Conservation (phyloP, 2,797 vertebrate genomes). For the Squalus acanthias region DNA sequence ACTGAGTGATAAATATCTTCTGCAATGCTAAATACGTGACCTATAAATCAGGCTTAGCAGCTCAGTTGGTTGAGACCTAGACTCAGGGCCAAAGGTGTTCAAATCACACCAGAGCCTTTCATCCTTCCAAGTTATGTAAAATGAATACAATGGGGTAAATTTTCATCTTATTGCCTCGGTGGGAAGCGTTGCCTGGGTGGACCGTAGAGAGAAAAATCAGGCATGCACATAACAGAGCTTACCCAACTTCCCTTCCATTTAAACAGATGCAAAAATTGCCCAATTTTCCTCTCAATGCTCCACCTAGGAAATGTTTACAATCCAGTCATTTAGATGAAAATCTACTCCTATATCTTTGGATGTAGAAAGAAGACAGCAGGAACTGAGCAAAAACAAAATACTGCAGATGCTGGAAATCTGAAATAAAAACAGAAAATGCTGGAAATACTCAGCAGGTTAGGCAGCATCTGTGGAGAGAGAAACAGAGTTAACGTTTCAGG, state of each 20-base stretch:
- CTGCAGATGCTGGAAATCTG: no score
- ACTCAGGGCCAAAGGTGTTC: background rate
- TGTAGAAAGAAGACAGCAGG: background rate
- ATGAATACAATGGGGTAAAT: background rate
- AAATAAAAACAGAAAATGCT: no score
- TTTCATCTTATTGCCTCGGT: background rate
- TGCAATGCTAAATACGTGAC: background rate
- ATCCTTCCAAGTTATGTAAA: background rate
- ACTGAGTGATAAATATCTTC: background rate
- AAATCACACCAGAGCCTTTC: background rate
- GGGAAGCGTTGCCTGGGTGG: background rate
- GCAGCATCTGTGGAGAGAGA: no score
- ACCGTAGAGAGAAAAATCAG: background rate
- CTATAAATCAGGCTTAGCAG: background rate
- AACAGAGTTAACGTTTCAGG: no score
- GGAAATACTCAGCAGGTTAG: no score
- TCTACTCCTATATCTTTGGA: background rate
- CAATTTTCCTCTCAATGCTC: background rate
- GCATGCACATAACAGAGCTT: background rate
- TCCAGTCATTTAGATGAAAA: background rate
- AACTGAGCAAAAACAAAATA: background rate
- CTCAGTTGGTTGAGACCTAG: background rate
- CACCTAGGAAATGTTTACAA: background rate
- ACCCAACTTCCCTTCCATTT: background rate
- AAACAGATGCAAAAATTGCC: background rate